Percentiles rank a stretch among this genome's conserved stretches.
phyloP scores from a whole-genome alignment of 2,888 invertebrate species.

The Chrysomela aeneicollis region DNA sequence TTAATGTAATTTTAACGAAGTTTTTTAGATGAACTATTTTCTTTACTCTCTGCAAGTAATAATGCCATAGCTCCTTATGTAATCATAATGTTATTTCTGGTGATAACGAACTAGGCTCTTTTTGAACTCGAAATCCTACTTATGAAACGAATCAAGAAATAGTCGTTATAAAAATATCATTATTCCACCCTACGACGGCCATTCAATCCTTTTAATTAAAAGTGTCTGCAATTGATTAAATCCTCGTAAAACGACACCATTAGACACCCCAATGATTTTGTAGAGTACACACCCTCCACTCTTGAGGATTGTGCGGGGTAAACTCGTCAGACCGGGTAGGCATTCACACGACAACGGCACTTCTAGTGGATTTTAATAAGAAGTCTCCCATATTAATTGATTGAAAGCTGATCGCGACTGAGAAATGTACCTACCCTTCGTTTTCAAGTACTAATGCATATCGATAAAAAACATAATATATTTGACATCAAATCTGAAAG shows the following conservation, averaged over 20 bases:
- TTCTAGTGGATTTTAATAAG: slow-evolving; percentile 18
- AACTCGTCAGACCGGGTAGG: slow-evolving; percentile 32
- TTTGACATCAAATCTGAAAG: no score
- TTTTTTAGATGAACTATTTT: no score
- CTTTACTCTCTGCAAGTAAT: no score
- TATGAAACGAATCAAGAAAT: not conserved
- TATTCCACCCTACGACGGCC: slow-evolving; percentile 17
- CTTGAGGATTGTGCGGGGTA: slow-evolving; percentile 33
- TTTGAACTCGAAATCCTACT: not conserved
- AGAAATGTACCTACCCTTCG: not conserved
- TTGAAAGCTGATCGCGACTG: not conserved
- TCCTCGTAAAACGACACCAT: slow-evolving; percentile 40
- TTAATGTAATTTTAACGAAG: no score
- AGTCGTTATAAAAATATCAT: slow-evolving; percentile 10
- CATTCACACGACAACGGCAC: slow-evolving; percentile 19
- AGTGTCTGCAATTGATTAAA: slow-evolving; percentile 39
- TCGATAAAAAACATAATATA: no score
- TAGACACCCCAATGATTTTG: slow-evolving; percentile 36
- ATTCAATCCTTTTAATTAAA: slow-evolving; percentile 40
- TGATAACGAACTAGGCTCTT: no score
- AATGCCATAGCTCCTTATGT: no score
- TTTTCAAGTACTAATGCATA: no score
- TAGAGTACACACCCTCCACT: slow-evolving; percentile 36
- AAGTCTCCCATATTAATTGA: not conserved
- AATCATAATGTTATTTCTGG: no score